Percentiles rank a stretch among this genome's conserved stretches.
Conservation (phyloP, 2,113 vertebrate genomes). For the Vidua chalybeata region DNA sequence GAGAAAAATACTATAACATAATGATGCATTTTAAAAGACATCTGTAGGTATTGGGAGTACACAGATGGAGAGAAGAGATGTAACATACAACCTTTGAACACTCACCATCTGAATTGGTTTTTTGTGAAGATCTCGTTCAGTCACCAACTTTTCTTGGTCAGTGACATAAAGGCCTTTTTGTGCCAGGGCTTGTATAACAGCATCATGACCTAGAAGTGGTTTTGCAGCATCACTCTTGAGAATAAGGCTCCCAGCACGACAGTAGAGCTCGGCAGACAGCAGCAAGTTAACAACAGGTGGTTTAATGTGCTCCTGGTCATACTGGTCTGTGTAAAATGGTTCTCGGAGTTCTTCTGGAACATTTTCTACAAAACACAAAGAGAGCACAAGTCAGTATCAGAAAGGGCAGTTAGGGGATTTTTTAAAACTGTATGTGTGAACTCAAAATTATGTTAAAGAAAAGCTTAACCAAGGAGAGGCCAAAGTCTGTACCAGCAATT, state of each 20-base stretch:
- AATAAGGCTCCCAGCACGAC: conserved; percentile 91
- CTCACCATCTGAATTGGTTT: conserved; percentile 97
- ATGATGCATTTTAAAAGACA: not conserved
- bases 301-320: conserved; percentile 97
- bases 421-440: not conserved
- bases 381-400: not conserved
- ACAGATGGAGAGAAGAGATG: not conserved
- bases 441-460: not conserved
- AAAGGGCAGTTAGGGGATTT: not conserved
- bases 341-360: conserved; percentile 89
- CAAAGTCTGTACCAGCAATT: not conserved
- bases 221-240: conserved; percentile 89
- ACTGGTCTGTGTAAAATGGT: conserved; percentile 97
- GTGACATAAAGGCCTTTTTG: conserved; percentile 95
- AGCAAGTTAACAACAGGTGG: conserved; percentile 91
- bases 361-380: conserved; percentile 77
- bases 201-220: conserved; percentile 91
- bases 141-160: conserved; percentile 93
- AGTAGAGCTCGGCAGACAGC: conserved; percentile 94
- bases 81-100: not conserved
- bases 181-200: conserved; percentile 93
- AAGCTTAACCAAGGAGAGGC: not conserved
- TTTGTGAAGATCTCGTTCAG: conserved; percentile 90
- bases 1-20: not conserved
- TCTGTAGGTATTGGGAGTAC: not conserved